Evolutionary conservation across 1,140 invertebrate genomes (phyloP).

Genomic region (Araneus ventricosus): DNA sequence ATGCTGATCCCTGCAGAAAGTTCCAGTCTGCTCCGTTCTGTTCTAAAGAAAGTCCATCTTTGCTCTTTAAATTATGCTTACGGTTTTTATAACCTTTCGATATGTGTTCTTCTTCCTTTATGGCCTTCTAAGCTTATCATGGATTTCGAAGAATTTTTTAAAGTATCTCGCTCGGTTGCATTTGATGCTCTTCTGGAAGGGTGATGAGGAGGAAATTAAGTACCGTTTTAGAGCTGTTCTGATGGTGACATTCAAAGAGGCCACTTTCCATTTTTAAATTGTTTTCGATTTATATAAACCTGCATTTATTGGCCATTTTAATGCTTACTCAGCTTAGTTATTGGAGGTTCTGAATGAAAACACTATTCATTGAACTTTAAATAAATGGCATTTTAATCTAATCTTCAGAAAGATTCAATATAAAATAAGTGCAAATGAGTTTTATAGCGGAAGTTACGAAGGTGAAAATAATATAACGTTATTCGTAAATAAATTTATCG

Average conservation of each 20-base stretch:
- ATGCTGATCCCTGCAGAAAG: constrained; percentile 36
- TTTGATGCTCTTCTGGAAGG: neutral
- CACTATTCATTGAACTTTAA: no score
- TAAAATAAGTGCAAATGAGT: neutral
- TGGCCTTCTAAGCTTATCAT: constrained; percentile 35
- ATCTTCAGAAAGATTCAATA: no score
- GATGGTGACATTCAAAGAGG: neutral
- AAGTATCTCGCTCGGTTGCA: neutral
- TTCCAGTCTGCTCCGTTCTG: neutral
- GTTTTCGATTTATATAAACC: neutral
- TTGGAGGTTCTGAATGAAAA: no score
- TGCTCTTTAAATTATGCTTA: constrained; percentile 26
- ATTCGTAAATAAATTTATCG: no score
- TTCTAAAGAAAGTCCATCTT: neutral
- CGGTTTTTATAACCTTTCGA: constrained; percentile 47
- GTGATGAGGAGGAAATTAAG: neutral
- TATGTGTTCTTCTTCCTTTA: constrained; percentile 43
- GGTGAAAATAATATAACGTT: neutral
- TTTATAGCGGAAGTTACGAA: neutral
- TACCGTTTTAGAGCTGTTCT: neutral
- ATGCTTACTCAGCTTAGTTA: neutral
- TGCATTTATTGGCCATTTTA: neutral
- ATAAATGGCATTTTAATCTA: no score
- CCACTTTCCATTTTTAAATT: neutral
- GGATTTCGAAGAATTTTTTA: constrained; percentile 21